A percentile compares a stretch with the other conserved stretches of the same genome.
phyloP scores from a whole-genome alignment of 2,113 vertebrate species.

The Suricata suricatta region DNA sequence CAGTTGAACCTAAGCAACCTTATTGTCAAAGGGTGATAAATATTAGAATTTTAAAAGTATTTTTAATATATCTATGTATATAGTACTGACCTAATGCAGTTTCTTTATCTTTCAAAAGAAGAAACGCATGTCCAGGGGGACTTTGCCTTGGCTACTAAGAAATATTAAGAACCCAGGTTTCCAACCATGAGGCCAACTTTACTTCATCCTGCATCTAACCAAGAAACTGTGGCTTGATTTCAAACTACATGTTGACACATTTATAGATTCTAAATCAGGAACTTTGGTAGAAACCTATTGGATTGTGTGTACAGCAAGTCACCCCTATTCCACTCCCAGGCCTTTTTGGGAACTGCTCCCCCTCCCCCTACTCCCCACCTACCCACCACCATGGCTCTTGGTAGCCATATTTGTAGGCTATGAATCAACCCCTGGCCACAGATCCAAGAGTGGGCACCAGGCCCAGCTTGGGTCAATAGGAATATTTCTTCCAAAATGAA shows the following conservation, averaged over 20 bases:
- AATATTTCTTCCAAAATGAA: not conserved
- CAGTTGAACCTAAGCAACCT: not conserved
- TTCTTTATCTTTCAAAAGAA: not conserved
- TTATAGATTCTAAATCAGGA: not conserved
- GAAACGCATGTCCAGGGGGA: not conserved
- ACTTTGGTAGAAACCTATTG: not conserved
- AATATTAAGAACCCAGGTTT: not conserved
- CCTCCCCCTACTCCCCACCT: fast-evolving
- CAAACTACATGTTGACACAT: not conserved
- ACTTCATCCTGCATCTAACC: not conserved
- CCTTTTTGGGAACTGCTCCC: not conserved
- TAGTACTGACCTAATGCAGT: not conserved
- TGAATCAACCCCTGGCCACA: fast-evolving
- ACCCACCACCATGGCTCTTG: not conserved
- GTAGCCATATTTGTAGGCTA: not conserved
- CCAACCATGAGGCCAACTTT: not conserved
- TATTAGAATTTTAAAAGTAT: not conserved
- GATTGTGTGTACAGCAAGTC: not conserved
- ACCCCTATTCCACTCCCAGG: not conserved
- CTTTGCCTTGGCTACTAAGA: not conserved
- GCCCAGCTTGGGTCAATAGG: not conserved
- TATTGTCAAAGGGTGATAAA: not conserved
- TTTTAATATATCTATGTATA: not conserved
- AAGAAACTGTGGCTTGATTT: not conserved
- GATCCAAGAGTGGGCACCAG: not conserved